Percentiles rank a stretch among this genome's conserved stretches.
These are phyloP conservation scores for Seira ritae DNA, from an alignment of 2,888 invertebrate genomes.

Conservation along the genomic window DNA sequence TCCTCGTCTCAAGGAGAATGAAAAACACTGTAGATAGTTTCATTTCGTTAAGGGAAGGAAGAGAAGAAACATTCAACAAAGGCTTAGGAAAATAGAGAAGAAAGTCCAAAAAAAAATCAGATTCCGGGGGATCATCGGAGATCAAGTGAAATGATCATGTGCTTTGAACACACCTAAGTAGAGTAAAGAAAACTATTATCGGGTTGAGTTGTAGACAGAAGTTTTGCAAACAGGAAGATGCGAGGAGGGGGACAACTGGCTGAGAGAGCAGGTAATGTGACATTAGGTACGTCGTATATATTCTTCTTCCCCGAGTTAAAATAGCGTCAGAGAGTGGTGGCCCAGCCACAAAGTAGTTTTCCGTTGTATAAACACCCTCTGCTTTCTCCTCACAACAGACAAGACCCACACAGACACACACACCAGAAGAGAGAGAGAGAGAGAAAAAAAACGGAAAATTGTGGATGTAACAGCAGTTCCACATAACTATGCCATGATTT, in stretches of 20 bases:
- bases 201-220: not conserved
- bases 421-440: too few species aligned
- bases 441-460: not conserved
- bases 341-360: constrained; percentile 4
- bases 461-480: constrained; percentile 7
- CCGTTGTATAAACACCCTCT: constrained; percentile 5
- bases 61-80: not conserved
- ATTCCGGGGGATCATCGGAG: constrained; percentile 59
- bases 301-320: not conserved
- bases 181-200: constrained; percentile 49
- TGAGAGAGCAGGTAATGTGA: constrained; percentile 2
- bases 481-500: constrained; percentile 7
- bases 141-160: constrained; percentile 63
- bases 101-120: constrained; percentile 48
- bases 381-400: too few species aligned
- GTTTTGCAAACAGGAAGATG: not conserved
- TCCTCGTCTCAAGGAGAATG: constrained; percentile 31
- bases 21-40: constrained; percentile 25
- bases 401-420: too few species aligned
- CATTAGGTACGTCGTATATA: constrained; percentile 1
- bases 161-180: constrained; percentile 42
- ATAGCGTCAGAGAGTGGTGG: not conserved
- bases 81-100: constrained; percentile 6
- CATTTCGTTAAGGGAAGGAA: constrained; percentile 8
- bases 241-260: not conserved